Percentiles rank a stretch among this genome's conserved stretches.
Evolutionary conservation across 2,888 invertebrate species (phyloP).

Genomic region (Pachycephus smyrnensis): DNA sequence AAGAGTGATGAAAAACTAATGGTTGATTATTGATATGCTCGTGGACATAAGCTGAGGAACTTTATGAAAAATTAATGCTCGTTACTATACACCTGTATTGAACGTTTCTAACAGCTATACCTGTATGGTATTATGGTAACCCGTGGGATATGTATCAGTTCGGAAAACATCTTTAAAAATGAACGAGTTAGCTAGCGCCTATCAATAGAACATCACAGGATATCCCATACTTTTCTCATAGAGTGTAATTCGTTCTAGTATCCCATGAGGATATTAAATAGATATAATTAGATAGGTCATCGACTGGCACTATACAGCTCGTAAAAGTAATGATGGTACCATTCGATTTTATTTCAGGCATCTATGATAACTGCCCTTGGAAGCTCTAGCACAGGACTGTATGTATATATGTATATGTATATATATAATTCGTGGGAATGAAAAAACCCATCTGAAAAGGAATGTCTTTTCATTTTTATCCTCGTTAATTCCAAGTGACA

Average conservation of each 20-base stretch:
- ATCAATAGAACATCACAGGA: neutral
- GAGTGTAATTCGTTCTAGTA: neutral
- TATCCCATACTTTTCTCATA: neutral
- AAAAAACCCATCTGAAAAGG: neutral
- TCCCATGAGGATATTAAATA: neutral
- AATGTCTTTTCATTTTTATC: neutral
- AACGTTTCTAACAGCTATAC: too few species aligned
- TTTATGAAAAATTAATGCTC: neutral
- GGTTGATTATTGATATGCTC: neutral
- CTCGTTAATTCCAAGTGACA: neutral
- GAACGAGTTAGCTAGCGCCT: neutral
- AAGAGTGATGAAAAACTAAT: neutral
- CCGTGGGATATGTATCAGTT: neutral
- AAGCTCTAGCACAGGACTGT: neutral
- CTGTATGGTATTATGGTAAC: too few species aligned
- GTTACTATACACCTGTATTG: neutral
- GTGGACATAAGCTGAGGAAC: neutral
- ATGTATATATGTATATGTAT: neutral
- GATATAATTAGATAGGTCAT: neutral
- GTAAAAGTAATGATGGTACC: neutral
- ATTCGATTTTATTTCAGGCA: neutral
- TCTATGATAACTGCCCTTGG: neutral
- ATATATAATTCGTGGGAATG: neutral
- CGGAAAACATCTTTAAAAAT: neutral
- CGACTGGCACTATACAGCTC: neutral